A percentile compares a stretch with the other conserved stretches of the same genome.
Evolutionary conservation across 2,113 vertebrate genomes (phyloP).

Genomic region (Poecile atricapillus): DNA sequence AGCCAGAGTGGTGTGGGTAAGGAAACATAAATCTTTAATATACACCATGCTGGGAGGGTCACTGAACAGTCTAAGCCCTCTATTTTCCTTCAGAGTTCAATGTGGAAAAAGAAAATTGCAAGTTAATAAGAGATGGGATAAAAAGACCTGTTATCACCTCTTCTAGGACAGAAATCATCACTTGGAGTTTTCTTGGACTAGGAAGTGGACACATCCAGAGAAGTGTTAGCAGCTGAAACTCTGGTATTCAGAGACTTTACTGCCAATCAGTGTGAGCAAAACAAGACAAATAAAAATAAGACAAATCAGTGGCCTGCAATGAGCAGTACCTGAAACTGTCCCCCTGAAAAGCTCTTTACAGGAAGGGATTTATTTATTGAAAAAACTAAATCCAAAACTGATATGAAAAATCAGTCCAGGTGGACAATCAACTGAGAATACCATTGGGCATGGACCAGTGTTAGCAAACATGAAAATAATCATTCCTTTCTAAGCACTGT

Average conservation of each 20-base stretch:
- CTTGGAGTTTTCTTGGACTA: background rate
- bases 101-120: background rate
- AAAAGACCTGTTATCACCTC: background rate
- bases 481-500: background rate
- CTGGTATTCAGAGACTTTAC: background rate
- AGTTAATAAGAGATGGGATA: background rate
- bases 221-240: background rate
- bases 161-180: background rate
- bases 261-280: background rate
- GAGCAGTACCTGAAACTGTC: rapidly evolving
- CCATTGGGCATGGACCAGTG: background rate
- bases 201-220: background rate
- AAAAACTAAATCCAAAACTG: background rate
- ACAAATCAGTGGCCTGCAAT: background rate
- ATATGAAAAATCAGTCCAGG: background rate
- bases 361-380: background rate
- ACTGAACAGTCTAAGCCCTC: background rate
- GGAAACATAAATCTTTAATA: background rate
- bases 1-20: background rate
- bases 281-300: background rate
- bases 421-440: background rate
- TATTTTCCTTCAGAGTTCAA: background rate
- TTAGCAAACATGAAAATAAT: background rate
- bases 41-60: rapidly evolving
- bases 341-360: background rate